These are phyloP conservation scores for Catharus fuscescens DNA, from an alignment of 2,113 vertebrate genomes.

Conservation along the genomic window DNA sequence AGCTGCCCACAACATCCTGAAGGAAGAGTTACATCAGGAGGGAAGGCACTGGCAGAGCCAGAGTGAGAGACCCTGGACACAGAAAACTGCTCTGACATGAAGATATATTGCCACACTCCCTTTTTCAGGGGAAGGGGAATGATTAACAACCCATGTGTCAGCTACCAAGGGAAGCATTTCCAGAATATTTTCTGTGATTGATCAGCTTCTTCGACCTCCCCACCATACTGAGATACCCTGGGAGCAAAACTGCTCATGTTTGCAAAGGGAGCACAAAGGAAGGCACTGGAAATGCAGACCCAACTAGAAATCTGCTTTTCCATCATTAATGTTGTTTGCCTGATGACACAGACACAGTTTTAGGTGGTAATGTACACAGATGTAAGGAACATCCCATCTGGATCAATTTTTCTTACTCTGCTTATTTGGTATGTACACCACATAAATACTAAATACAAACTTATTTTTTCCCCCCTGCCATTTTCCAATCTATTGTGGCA, in stretches of 20 bases:
- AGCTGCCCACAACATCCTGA: slow-evolving; percentile 1
- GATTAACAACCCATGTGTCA: neutral
- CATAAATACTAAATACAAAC: neutral
- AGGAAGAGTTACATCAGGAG: slow-evolving; percentile 4
- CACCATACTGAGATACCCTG: neutral
- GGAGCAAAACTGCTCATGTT: neutral
- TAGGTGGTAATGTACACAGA: neutral
- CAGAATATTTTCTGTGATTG: neutral
- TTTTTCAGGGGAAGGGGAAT: neutral
- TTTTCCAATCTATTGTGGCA: neutral
- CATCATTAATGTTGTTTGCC: neutral
- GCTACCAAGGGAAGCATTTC: neutral
- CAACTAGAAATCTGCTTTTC: neutral
- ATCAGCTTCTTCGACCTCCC: neutral
- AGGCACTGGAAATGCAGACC: neutral
- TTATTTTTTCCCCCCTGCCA: neutral
- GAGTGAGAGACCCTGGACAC: neutral
- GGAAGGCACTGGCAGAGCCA: neutral
- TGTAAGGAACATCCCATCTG: neutral
- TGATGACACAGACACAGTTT: neutral
- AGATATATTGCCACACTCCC: neutral
- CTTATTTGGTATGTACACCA: neutral
- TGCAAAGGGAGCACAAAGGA: neutral
- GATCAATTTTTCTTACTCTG: neutral
- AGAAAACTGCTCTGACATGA: slow-evolving; percentile 1